Evolutionary conservation across 2,113 vertebrate species (phyloP).

Genomic region (Bungarus multicinctus): DNA sequence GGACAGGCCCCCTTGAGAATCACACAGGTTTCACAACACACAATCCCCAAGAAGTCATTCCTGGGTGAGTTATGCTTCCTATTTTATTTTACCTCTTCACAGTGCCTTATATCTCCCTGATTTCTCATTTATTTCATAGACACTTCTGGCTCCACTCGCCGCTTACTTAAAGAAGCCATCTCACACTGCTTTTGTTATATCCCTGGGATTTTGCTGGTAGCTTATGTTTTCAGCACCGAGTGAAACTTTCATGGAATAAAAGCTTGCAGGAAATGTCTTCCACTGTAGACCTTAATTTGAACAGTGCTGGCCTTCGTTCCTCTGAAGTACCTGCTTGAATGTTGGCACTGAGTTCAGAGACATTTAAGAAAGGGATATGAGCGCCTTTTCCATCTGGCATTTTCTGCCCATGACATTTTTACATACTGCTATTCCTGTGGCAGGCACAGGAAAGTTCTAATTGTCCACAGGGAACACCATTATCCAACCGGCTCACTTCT

Average conservation of each 20-base stretch:
- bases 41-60: constrained; percentile 63
- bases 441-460: background rate
- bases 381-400: background rate
- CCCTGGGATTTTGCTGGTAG: constrained; percentile 55
- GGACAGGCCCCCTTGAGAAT: constrained; percentile 59
- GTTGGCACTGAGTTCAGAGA: background rate
- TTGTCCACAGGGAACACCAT: background rate
- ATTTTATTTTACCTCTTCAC: constrained; percentile 62
- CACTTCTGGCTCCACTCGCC: constrained; percentile 54
- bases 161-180: constrained; percentile 43
- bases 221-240: constrained; percentile 53
- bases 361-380: background rate
- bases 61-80: constrained; percentile 67
- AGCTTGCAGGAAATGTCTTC: background rate
- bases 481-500: background rate
- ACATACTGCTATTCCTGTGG: background rate
- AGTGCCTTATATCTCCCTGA: constrained; percentile 50
- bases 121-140: constrained; percentile 65
- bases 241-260: background rate
- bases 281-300: background rate
- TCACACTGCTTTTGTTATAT: constrained; percentile 52
- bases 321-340: background rate
- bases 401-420: background rate
- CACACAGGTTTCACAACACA: constrained; percentile 65
- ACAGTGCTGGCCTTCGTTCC: background rate